Percentiles rank a stretch among this genome's conserved stretches.
phyloP scores from a whole-genome alignment of 2,888 invertebrate genomes.

The Pollenia griseotomentosa region DNA sequence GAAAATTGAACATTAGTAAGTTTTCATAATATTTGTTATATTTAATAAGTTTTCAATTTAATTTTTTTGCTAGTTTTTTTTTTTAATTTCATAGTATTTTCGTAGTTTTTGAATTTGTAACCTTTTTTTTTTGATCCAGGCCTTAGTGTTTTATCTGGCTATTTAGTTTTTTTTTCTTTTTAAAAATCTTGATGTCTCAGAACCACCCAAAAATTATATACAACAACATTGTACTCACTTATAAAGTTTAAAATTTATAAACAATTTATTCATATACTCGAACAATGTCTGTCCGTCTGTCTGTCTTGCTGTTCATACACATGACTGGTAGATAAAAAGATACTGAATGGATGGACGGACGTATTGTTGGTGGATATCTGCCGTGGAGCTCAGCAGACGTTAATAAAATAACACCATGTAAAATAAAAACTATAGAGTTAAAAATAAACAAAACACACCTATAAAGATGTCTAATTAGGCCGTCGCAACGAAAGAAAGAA shows the following conservation, averaged over 20 bases:
- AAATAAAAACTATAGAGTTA: slow-evolving; percentile 39
- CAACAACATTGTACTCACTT: slow-evolving; percentile 1
- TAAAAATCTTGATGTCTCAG: slow-evolving; percentile 32
- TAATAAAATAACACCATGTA: slow-evolving; percentile 60
- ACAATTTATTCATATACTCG: slow-evolving; percentile 23
- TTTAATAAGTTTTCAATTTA: no score
- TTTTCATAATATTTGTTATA: no score
- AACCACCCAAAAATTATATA: slow-evolving; percentile 57
- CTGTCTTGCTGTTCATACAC: slow-evolving; percentile 13
- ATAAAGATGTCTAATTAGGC: slow-evolving; percentile 72
- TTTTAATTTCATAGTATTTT: no score
- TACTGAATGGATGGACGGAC: not conserved
- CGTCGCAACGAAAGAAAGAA: slow-evolving; percentile 41
- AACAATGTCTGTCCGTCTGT: slow-evolving; percentile 15
- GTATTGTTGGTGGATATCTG: slow-evolving; percentile 17
- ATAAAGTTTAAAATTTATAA: slow-evolving; percentile 39
- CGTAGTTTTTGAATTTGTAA: no score
- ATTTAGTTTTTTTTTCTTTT: not conserved
- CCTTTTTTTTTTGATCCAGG: no score
- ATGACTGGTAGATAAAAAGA: slow-evolving; percentile 3
- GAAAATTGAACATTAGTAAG: no score
- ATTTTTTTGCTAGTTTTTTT: no score
- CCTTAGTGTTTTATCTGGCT: not conserved
- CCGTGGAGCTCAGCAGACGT: slow-evolving; percentile 64
- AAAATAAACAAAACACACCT: slow-evolving; percentile 69